These are phyloP conservation scores for Perca schrenkii DNA, from an alignment of 2,113 vertebrate genomes.

Conservation along the genomic window DNA sequence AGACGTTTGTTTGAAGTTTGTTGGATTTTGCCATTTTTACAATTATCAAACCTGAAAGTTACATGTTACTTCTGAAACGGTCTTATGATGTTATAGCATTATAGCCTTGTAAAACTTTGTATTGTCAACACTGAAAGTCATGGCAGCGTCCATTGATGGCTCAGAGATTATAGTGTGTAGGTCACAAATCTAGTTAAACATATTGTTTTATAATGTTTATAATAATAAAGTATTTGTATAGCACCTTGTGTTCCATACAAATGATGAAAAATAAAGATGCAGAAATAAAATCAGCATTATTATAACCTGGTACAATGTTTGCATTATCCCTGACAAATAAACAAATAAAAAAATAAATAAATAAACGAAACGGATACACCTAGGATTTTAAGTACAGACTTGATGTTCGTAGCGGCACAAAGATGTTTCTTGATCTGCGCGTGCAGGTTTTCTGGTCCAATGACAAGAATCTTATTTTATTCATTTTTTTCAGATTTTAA, in stretches of 20 bases:
- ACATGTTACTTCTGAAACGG: not conserved
- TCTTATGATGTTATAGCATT: not conserved
- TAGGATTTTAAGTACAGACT: not conserved
- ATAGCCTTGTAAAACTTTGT: not conserved
- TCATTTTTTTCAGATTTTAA: not conserved
- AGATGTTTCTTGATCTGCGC: not conserved
- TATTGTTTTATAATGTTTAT: not conserved
- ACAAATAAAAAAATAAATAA: too few relatives aligned
- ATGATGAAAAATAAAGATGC: not conserved
- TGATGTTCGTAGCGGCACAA: not conserved
- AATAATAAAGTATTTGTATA: not conserved
- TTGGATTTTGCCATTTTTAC: constrained; percentile 16
- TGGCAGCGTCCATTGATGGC: not conserved
- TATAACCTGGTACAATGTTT: too few relatives aligned
- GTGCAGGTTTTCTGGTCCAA: not conserved
- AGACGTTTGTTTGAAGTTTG: not conserved
- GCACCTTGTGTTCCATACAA: not conserved
- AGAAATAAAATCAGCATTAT: not conserved
- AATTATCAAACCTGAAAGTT: not conserved
- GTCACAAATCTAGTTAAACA: not conserved
- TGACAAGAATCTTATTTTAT: not conserved
- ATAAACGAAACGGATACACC: not conserved
- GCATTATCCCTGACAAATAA: too few relatives aligned
- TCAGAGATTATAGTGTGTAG: not conserved
- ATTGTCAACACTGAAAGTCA: not conserved